These are phyloP conservation scores for Girardinus metallicus DNA, from an alignment of 2,797 vertebrate species.

Conservation along the genomic window DNA sequence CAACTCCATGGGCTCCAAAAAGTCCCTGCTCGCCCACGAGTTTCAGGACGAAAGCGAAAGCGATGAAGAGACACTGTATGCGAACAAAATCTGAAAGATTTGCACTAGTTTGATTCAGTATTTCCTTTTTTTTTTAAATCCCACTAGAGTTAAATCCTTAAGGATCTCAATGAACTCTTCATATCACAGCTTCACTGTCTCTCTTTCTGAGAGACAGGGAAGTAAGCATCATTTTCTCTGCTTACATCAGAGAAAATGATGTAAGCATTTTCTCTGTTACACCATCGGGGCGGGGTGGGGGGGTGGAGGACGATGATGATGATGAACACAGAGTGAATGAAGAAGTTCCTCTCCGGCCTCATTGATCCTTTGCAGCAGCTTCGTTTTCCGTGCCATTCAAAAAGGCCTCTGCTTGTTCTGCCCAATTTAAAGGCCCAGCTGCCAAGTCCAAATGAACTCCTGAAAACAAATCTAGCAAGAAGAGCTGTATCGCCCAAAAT, in stretches of 20 bases:
- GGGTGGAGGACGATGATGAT: not conserved
- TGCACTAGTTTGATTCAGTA: conserved; percentile 9
- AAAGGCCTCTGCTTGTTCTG: conserved; percentile 35
- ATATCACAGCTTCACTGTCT: conserved; percentile 15
- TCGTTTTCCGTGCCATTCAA: conserved; percentile 39
- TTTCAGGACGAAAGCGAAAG: conserved; percentile 99
- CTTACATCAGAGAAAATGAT: no score
- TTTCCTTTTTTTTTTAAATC: conserved; percentile 47
- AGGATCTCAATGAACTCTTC: conserved; percentile 27
- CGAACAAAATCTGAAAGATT: conserved; percentile 91
- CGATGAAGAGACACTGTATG: conserved; percentile 95
- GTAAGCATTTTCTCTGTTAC: conserved; percentile 31
- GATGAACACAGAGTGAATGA: conserved; percentile 3
- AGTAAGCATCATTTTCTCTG: conserved; percentile 31
- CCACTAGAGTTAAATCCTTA: conserved; percentile 25
- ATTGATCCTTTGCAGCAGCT: not conserved
- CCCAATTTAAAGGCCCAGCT: conserved; percentile 21
- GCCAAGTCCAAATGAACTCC: conserved; percentile 47
- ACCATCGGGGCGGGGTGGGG: no score
- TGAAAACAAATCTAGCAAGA: conserved; percentile 21
- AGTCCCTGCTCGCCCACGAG: conserved; percentile 93
- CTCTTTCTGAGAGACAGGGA: conserved; percentile 6
- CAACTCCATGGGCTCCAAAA: conserved; percentile 95
- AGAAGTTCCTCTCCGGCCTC: conserved; percentile 9
- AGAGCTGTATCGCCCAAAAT: conserved; percentile 37